phyloP scores from a whole-genome alignment of 2,888 invertebrate species.

The Axea sp. region DNA sequence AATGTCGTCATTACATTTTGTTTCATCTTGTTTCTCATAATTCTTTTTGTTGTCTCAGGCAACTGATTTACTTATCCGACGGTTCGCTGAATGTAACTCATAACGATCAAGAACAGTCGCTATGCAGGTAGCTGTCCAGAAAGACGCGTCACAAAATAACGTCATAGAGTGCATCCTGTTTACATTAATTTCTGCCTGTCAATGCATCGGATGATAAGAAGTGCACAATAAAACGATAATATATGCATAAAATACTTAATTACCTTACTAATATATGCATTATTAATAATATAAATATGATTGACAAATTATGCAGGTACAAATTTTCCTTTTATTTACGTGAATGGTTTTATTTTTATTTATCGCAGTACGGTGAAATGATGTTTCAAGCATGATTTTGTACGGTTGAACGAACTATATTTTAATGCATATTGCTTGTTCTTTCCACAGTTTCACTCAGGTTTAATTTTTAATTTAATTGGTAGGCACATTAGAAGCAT shows the following conservation, averaged over 20 bases:
- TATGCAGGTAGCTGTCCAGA: conserved; percentile 40
- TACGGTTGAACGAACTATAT: no score
- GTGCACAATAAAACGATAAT: conserved; percentile 20
- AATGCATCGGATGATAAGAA: conserved; percentile 31
- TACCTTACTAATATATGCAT: conserved; percentile 14
- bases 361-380: no score
- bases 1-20: conserved; percentile 56
- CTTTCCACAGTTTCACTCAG: no score
- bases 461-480: no score
- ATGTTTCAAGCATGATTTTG: no score
- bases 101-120: conserved; percentile 42
- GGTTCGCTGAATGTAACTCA: conserved; percentile 51
- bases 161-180: conserved; percentile 52
- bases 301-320: no score
- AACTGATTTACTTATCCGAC: conserved; percentile 62
- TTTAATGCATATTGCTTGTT: no score
- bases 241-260: conserved; percentile 36
- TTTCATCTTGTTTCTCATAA: conserved; percentile 40
- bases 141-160: conserved; percentile 50
- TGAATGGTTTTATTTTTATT: no score
- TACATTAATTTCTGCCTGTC: conserved; percentile 57
- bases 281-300: not conserved
- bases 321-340: no score
- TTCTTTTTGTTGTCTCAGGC: conserved; percentile 33
- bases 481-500: no score